These are phyloP conservation scores for Charaxes varanes DNA, from an alignment of 1,140 invertebrate genomes.

Conservation along the genomic window DNA sequence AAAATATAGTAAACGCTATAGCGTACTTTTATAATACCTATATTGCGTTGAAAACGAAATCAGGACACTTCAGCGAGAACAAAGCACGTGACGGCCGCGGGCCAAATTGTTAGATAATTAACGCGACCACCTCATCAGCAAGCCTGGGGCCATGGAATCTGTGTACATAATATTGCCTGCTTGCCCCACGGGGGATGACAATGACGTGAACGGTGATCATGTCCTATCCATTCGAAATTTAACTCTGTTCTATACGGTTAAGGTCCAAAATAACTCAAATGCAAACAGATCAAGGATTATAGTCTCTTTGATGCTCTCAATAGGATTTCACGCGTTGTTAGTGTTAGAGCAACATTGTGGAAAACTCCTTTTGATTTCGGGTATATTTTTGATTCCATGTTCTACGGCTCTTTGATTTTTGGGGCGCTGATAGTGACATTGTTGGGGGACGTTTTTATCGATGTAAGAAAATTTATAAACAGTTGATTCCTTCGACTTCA, in stretches of 20 bases:
- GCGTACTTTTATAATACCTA: too few species aligned
- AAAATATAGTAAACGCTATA: too few species aligned
- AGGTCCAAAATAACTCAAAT: slow-evolving; percentile 23
- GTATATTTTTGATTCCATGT: slow-evolving; percentile 65
- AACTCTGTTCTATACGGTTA: slow-evolving; percentile 12
- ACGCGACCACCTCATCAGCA: slow-evolving; percentile 36
- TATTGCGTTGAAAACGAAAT: too few species aligned
- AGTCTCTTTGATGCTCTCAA: slow-evolving; percentile 62
- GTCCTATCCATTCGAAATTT: slow-evolving; percentile 14
- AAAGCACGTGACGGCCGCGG: slow-evolving; percentile 3
- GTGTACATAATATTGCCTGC: slow-evolving; percentile 38
- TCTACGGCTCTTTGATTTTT: slow-evolving; percentile 47
- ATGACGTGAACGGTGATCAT: slow-evolving; percentile 21
- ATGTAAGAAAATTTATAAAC: not conserved
- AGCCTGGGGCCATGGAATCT: slow-evolving; percentile 32
- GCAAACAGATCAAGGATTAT: slow-evolving; percentile 32
- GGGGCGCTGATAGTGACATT: slow-evolving; percentile 34
- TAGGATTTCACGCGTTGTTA: slow-evolving; percentile 67
- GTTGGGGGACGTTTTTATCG: slow-evolving; percentile 18
- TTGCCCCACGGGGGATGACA: slow-evolving; percentile 33
- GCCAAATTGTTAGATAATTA: slow-evolving; percentile 40
- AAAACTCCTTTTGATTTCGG: slow-evolving; percentile 59
- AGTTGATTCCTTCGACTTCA: too few species aligned
- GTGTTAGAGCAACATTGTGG: slow-evolving; percentile 60
- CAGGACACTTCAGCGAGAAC: not conserved